A percentile compares a stretch with the other conserved stretches of the same genome.
Evolutionary conservation across 2,888 invertebrate species (phyloP).

Genomic region (Limulus polyphemus): DNA sequence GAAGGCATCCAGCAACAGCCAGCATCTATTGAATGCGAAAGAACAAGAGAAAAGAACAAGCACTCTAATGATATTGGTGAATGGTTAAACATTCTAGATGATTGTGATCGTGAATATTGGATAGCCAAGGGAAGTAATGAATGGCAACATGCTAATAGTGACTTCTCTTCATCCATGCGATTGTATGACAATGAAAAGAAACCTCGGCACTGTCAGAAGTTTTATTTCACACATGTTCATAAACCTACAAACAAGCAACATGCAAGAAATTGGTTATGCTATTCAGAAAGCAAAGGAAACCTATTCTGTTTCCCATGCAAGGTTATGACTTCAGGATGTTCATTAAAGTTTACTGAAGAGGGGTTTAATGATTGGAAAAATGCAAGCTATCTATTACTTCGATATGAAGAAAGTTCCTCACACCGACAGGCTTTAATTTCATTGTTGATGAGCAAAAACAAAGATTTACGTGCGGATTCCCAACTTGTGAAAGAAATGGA

Average conservation of each 20-base stretch:
- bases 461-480: background rate
- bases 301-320: background rate
- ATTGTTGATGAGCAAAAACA: background rate
- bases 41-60: too few species aligned
- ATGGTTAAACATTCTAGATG: too few species aligned
- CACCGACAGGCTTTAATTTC: background rate
- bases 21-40: too few species aligned
- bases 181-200: too few species aligned
- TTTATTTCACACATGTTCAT: too few species aligned
- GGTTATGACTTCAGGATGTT: background rate
- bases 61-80: too few species aligned
- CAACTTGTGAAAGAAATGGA: background rate
- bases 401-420: background rate
- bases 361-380: slow-evolving; percentile 3
- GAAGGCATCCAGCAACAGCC: too few species aligned
- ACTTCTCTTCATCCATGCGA: too few species aligned
- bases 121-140: too few species aligned
- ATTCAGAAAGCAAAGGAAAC: background rate
- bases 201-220: too few species aligned
- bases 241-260: background rate
- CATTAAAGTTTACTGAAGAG: background rate
- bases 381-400: background rate
- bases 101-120: too few species aligned
- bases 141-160: too few species aligned
- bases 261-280: background rate